These are phyloP conservation scores for Elegia similella DNA, from an alignment of 2,888 invertebrate species.

Conservation along the genomic window DNA sequence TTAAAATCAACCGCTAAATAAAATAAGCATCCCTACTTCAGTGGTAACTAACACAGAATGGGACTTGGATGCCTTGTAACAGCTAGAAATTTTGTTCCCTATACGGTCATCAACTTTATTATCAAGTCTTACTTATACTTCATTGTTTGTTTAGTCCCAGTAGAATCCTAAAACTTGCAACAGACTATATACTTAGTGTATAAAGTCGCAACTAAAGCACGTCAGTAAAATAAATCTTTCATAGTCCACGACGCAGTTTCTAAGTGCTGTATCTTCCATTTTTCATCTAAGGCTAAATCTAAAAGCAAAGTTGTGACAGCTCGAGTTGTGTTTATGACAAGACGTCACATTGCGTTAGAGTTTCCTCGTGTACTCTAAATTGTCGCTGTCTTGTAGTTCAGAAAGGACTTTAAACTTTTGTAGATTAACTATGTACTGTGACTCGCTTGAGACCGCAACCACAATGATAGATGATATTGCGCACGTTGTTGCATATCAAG, in stretches of 20 bases:
- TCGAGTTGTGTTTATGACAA: conserved; percentile 37
- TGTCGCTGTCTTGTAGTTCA: conserved; percentile 23
- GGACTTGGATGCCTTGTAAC: no score
- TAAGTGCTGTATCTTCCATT: conserved; percentile 1
- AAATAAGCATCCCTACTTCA: no score
- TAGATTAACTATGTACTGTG: conserved; percentile 6
- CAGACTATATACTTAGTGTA: no score
- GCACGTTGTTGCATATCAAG: background rate
- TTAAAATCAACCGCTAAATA: no score
- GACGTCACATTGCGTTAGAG: conserved; percentile 28
- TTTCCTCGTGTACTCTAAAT: conserved; percentile 27
- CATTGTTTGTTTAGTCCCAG: no score
- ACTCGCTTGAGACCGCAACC: conserved; percentile 2
- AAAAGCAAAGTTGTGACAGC: conserved; percentile 28
- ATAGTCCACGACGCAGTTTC: background rate
- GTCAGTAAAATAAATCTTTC: background rate
- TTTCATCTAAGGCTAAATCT: conserved; percentile 24
- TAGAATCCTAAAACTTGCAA: no score
- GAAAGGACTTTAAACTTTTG: conserved; percentile 21
- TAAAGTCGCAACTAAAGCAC: background rate
- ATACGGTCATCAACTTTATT: no score
- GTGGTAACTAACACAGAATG: no score
- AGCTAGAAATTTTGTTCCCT: no score
- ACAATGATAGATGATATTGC: conserved; percentile 2
- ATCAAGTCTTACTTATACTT: no score